phyloP scores from a whole-genome alignment of 2,113 vertebrate species.

The Hydrolagus affinis region DNA sequence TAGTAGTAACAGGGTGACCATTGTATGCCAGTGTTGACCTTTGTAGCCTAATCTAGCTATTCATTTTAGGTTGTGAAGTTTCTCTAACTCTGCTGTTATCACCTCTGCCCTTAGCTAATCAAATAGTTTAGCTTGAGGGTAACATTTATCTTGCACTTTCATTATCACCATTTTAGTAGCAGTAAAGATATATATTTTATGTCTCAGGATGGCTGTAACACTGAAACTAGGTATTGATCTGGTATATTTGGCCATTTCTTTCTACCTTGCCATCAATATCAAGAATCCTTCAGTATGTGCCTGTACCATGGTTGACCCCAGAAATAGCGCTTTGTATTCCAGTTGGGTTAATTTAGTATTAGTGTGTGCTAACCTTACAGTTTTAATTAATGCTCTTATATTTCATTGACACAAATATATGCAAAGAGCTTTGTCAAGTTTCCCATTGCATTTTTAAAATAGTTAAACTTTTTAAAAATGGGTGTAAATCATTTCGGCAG shows the following conservation, averaged over 20 bases:
- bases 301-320: slow-evolving; percentile 88
- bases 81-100: slow-evolving; percentile 63
- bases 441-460: neutral
- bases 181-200: slow-evolving; percentile 92
- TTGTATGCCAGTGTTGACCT: slow-evolving; percentile 36
- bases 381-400: slow-evolving; percentile 24
- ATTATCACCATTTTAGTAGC: slow-evolving; percentile 82
- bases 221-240: slow-evolving; percentile 98
- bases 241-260: slow-evolving; percentile 97
- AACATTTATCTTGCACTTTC: slow-evolving; percentile 80
- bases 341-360: slow-evolving; percentile 85
- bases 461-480: slow-evolving; percentile 4
- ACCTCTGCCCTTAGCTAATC: slow-evolving; percentile 95
- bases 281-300: slow-evolving; percentile 67
- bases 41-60: slow-evolving; percentile 51
- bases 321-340: slow-evolving; percentile 84
- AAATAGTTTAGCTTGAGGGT: slow-evolving; percentile 95
- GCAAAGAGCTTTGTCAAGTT: slow-evolving; percentile 7
- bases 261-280: slow-evolving; percentile 86
- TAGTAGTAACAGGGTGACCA: neutral
- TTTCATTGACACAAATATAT: neutral
- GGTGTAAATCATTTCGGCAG: neutral
- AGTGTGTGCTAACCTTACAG: slow-evolving; percentile 14
- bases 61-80: slow-evolving; percentile 70
- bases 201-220: slow-evolving; percentile 78